phyloP scores from a whole-genome alignment of 2,888 invertebrate species.

The Agrilus mali region DNA sequence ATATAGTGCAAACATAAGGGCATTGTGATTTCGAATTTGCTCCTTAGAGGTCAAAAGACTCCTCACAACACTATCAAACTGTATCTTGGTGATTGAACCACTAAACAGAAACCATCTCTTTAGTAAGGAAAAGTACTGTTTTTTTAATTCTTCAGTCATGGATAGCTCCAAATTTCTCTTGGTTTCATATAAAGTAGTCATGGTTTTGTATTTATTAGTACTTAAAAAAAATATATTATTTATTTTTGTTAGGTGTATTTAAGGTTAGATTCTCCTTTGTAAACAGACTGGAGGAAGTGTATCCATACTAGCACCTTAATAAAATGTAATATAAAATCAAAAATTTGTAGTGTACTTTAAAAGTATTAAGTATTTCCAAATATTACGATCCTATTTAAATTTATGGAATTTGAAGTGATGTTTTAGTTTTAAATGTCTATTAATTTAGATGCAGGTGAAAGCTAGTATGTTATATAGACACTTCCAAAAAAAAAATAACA shows the following conservation, averaged over 20 bases:
- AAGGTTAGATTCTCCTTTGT: too few relatives aligned
- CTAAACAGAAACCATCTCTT: conserved; percentile 56
- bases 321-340: too few relatives aligned
- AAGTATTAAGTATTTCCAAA: background rate
- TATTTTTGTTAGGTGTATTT: too few relatives aligned
- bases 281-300: too few relatives aligned
- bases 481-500: background rate
- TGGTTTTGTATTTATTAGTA: conserved; percentile 3
- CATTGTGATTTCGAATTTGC: conserved; percentile 73
- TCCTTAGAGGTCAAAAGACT: conserved; percentile 54
- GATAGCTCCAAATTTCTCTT: conserved; percentile 48
- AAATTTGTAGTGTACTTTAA: too few relatives aligned
- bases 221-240: too few relatives aligned
- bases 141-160: conserved; percentile 54
- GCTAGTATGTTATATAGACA: too few relatives aligned
- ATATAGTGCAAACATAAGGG: conserved; percentile 63
- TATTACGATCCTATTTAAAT: background rate
- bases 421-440: background rate
- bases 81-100: conserved; percentile 64
- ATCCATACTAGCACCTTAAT: too few relatives aligned
- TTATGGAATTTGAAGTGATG: background rate
- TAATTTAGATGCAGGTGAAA: background rate
- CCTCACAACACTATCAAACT: conserved; percentile 70
- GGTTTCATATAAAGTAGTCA: conserved; percentile 39
- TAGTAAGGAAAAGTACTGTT: conserved; percentile 57